phyloP scores from a whole-genome alignment of 2,797 vertebrate genomes.

The Ctenopoma multispine region DNA sequence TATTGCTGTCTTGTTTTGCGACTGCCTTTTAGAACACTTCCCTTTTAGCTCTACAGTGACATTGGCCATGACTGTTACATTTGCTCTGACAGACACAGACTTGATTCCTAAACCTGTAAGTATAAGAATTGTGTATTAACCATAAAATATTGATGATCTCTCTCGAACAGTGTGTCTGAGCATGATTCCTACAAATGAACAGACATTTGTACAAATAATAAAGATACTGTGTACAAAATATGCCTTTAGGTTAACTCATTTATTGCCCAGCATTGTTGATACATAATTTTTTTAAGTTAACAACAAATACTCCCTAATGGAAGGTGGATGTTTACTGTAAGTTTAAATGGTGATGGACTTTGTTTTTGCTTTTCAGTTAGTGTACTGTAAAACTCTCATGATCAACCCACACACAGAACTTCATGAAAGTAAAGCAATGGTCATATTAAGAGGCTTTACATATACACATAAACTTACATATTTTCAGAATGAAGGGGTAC shows the following conservation, averaged over 20 bases:
- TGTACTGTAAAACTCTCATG: neutral
- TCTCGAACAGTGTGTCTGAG: neutral
- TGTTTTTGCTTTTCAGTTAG: neutral
- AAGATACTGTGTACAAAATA: too few species aligned
- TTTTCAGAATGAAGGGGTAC: neutral
- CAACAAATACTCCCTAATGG: neutral
- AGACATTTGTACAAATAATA: too few species aligned
- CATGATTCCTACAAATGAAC: neutral
- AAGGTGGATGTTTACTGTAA: neutral
- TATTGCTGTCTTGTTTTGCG: slow-evolving; percentile 21
- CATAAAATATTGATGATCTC: neutral
- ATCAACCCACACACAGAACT: too few species aligned
- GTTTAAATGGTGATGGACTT: neutral
- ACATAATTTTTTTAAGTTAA: too few species aligned
- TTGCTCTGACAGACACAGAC: neutral
- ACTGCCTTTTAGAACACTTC: slow-evolving; percentile 7
- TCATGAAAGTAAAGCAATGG: too few species aligned
- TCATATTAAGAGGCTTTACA: too few species aligned
- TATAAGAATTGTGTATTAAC: neutral
- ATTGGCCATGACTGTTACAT: neutral
- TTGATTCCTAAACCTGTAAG: neutral
- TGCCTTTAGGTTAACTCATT: too few species aligned
- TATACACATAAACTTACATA: too few species aligned
- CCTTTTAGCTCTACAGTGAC: neutral
- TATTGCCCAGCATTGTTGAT: too few species aligned